Evolutionary conservation across 2,797 vertebrate species (phyloP).

Genomic region (Notoglanidium macrostoma): DNA sequence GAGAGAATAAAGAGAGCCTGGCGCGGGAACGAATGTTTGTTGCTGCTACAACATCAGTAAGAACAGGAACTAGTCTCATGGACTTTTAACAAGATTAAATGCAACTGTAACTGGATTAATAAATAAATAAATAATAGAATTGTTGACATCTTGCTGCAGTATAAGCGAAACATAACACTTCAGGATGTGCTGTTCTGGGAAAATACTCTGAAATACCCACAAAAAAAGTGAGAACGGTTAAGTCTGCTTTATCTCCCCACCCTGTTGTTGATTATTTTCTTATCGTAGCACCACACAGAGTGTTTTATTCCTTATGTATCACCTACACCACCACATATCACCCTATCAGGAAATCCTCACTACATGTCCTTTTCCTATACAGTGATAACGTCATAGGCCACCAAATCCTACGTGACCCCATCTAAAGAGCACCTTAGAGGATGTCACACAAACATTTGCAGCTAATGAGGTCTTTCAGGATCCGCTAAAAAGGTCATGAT

Average conservation of each 20-base stretch:
- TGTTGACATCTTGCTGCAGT: too few relatives aligned
- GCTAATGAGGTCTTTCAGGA: slow-evolving; percentile 78
- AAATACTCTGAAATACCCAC: too few relatives aligned
- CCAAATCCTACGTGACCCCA: slow-evolving; percentile 68
- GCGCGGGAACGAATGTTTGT: too few relatives aligned
- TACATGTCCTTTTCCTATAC: not conserved
- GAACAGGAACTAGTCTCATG: too few relatives aligned
- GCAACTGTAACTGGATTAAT: too few relatives aligned
- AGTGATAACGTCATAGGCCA: slow-evolving; percentile 73
- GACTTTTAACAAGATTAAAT: too few relatives aligned
- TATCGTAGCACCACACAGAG: not conserved
- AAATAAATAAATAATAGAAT: too few relatives aligned
- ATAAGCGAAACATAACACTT: too few relatives aligned
- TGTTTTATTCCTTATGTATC: not conserved
- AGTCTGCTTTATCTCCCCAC: not conserved
- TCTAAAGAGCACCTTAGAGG: slow-evolving; percentile 69
- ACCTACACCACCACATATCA: not conserved
- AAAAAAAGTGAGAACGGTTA: not conserved
- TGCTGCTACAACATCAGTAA: too few relatives aligned
- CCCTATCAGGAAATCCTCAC: not conserved
- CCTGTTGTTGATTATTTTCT: not conserved
- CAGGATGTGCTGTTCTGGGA: too few relatives aligned
- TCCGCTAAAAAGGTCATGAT: slow-evolving; percentile 57
- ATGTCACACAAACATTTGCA: slow-evolving; percentile 68
- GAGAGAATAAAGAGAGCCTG: not conserved